Percentiles rank a stretch among this genome's conserved stretches.
phyloP scores from a whole-genome alignment of 2,113 vertebrate genomes.

The Hydrochoerus hydrochaeris region DNA sequence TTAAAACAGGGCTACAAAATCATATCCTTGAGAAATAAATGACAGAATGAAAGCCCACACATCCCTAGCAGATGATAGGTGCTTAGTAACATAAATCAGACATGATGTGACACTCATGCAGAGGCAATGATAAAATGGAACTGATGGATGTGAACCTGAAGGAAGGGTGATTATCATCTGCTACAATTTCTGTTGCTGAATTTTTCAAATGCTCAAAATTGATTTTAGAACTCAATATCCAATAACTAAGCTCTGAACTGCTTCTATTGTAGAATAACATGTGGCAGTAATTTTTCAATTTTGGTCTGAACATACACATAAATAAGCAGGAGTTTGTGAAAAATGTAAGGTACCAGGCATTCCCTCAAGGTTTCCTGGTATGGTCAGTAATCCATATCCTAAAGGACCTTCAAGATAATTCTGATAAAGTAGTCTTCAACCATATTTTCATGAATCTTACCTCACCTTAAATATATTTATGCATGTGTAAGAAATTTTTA shows the following conservation, averaged over 20 bases:
- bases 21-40: background rate
- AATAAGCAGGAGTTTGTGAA: background rate
- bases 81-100: slow-evolving; percentile 9
- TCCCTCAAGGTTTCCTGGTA: background rate
- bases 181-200: background rate
- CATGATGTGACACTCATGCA: background rate
- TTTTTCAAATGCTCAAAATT: slow-evolving; percentile 39
- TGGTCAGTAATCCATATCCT: background rate
- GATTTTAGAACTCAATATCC: slow-evolving; percentile 14
- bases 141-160: background rate
- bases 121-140: background rate
- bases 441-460: background rate
- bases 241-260: background rate
- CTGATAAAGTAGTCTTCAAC: background rate
- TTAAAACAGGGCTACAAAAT: slow-evolving; percentile 12
- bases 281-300: background rate
- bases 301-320: background rate
- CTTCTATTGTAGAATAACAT: background rate
- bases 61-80: background rate
- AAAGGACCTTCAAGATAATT: background rate
- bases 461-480: background rate
- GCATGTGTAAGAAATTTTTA: background rate
- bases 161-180: background rate
- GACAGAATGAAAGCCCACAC: background rate
- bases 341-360: background rate